Conservation (phyloP, 2,888 invertebrate species). For the Bugula neritina region DNA sequence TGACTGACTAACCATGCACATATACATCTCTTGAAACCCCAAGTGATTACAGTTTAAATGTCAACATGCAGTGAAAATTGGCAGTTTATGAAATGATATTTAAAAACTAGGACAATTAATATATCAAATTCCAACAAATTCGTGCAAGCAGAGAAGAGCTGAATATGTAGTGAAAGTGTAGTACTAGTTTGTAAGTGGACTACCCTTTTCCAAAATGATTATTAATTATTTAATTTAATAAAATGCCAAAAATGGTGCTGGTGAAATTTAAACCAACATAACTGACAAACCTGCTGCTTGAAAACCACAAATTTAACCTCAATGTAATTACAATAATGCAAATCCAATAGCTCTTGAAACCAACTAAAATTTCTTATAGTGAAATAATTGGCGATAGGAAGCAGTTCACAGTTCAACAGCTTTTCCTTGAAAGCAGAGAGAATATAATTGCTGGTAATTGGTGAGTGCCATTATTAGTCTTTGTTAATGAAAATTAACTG, state of each 20-base stretch:
- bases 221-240: constrained; percentile 4
- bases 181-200: not conserved
- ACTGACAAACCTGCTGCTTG: constrained; percentile 8
- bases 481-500: constrained; percentile 10
- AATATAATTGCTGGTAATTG: constrained; percentile 10
- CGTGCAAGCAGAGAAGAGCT: no score
- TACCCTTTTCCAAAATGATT: not conserved
- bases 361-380: no score
- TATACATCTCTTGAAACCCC: not conserved
- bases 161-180: no score
- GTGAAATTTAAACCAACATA: constrained; percentile 4
- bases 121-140: no score
- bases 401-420: no score
- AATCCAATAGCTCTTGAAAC: no score
- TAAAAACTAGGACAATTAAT: no score
- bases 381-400: no score
- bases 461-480: constrained; percentile 5
- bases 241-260: not conserved
- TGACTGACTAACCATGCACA: not conserved
- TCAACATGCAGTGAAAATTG: not conserved
- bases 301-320: constrained; percentile 26
- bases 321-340: not conserved
- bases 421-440: no score
- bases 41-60: not conserved
- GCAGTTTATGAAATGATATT: not conserved